Evolutionary conservation across 2,113 vertebrate genomes (phyloP).

Genomic region (Tichodroma muraria): DNA sequence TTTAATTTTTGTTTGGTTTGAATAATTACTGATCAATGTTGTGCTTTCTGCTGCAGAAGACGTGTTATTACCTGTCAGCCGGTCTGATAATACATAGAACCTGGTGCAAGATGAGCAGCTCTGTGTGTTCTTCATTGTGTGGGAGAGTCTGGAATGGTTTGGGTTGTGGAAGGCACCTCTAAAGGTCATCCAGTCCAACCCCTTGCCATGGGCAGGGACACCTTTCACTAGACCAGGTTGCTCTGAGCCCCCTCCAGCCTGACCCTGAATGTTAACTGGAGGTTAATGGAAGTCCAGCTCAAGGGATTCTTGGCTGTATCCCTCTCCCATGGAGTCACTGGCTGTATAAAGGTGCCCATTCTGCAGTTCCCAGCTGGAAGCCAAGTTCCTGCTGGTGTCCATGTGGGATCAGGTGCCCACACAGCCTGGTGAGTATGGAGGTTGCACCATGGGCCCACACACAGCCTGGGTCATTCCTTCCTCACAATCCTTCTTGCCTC

Average conservation of each 20-base stretch:
- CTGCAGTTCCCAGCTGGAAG: not conserved
- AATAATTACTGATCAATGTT: not conserved
- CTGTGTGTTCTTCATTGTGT: constrained; percentile 27
- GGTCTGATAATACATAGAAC: constrained; percentile 73
- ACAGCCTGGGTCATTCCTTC: not conserved
- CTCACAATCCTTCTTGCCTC: not conserved
- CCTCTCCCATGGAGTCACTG: not conserved
- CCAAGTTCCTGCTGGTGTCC: not conserved
- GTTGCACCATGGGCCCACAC: fast-evolving
- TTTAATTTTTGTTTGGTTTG: not conserved
- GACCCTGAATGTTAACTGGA: not conserved
- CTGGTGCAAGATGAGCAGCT: constrained; percentile 40
- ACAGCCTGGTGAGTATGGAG: not conserved
- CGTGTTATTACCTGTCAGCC: constrained; percentile 61
- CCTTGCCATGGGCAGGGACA: not conserved
- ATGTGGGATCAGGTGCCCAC: not conserved
- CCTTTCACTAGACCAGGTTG: not conserved
- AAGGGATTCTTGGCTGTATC: not conserved
- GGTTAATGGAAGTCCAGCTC: not conserved
- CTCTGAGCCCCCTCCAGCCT: not conserved
- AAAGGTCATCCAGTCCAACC: not conserved
- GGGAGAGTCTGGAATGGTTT: not conserved
- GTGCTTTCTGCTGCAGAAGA: constrained; percentile 48
- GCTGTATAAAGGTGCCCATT: not conserved
- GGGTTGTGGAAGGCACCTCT: not conserved